phyloP scores from a whole-genome alignment of 1,140 invertebrate species.

The Drosophila littoralis region DNA sequence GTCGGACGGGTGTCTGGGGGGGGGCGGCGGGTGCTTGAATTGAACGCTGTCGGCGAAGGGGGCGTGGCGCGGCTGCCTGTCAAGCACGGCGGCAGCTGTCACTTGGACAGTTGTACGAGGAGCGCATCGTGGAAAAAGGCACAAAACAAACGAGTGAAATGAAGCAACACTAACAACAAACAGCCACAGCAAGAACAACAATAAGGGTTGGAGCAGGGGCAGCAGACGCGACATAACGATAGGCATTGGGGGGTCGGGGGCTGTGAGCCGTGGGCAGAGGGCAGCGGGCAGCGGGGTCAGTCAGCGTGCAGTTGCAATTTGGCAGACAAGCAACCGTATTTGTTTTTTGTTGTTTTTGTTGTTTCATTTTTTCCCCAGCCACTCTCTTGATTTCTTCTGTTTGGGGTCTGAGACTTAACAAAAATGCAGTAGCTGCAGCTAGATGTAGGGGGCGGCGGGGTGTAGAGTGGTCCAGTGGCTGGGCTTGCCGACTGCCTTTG shows the following conservation, averaged over 20 bases:
- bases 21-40: neutral
- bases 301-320: constrained; percentile 58
- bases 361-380: neutral
- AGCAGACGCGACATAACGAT: constrained; percentile 7
- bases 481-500: constrained; percentile 26
- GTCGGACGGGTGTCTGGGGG: constrained; percentile 19
- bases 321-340: constrained; percentile 39
- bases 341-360: constrained; percentile 12
- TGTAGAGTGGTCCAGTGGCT: neutral
- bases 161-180: constrained; percentile 52
- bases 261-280: neutral
- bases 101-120: constrained; percentile 79
- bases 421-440: constrained; percentile 35
- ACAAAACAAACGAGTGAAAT: constrained; percentile 49
- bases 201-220: constrained; percentile 10
- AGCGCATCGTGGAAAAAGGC: constrained; percentile 52
- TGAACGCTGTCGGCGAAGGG: neutral
- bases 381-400: neutral
- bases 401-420: constrained; percentile 20
- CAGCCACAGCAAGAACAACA: constrained; percentile 52
- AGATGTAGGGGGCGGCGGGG: neutral
- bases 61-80: constrained; percentile 39
- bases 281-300: constrained; percentile 23
- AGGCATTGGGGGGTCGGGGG: neutral
- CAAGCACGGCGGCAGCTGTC: constrained; percentile 79